Conservation (phyloP, 2,888 invertebrate species). For the Sinotaia quadrata region DNA sequence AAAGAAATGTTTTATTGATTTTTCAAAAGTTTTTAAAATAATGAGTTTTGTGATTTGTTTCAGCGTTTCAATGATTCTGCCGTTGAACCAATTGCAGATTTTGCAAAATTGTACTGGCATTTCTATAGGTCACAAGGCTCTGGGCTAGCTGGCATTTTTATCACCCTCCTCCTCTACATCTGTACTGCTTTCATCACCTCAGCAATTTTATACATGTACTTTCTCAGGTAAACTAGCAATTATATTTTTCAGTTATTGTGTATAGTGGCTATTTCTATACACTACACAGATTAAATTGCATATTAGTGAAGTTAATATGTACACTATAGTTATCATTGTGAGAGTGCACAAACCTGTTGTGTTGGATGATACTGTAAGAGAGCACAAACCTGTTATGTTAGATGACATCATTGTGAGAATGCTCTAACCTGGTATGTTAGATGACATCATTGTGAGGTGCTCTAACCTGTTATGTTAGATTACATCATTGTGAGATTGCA, state of each 20-base stretch:
- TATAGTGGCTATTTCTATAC: not conserved
- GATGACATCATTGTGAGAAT: no score
- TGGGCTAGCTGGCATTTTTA: slow-evolving; percentile 67
- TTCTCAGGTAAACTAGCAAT: slow-evolving; percentile 64
- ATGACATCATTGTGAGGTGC: no score
- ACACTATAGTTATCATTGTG: not conserved
- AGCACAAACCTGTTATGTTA: no score
- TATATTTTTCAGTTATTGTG: not conserved
- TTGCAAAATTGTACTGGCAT: slow-evolving; percentile 68
- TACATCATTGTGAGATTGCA: no score
- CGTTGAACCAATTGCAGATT: slow-evolving; percentile 63
- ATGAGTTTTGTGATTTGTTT: not conserved
- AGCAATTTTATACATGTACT: slow-evolving; percentile 70
- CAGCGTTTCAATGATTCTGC: slow-evolving; percentile 61
- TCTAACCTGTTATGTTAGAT: no score
- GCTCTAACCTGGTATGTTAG: no score
- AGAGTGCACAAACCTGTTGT: not conserved
- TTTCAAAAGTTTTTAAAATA: not conserved
- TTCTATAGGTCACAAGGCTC: slow-evolving; percentile 65
- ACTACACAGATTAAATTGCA: not conserved
- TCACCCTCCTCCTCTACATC: slow-evolving; percentile 64
- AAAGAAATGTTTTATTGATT: not conserved
- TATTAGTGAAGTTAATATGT: not conserved
- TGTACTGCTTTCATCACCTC: slow-evolving; percentile 62
- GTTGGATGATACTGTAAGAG: no score